Base-by-base conservation (phyloP, 2,797 vertebrate species). In the Setipinna tenuifilis region DNA sequence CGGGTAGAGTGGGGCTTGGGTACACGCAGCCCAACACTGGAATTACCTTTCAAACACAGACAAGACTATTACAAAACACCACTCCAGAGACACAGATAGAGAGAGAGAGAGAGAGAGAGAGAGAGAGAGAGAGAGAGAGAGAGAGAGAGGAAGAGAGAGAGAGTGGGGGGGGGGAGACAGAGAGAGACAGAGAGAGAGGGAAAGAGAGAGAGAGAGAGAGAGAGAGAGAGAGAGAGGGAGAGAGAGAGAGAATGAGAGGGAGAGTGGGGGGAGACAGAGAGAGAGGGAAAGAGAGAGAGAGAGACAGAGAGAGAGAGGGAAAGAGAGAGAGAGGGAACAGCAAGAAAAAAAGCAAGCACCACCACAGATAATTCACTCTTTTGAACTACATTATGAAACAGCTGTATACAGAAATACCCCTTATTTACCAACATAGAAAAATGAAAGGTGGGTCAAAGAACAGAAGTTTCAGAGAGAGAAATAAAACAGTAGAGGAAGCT, bases 1-100 rank as follows among this genome's bases (percentile, higher is more conserved):
- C 90, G 89, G 92, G 90, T 89, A 90, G 87, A 90, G 91, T 88
- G 90, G 88, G 87, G 90, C 92, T 91, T 85, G 54, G 61, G 78
- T 84, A 87, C 83, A 46, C 48, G 80, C 84, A 82, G 85, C n/a
- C 21, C 81, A 85, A 84, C 86, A 86, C 81, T 83, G 82, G 85
- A 88, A 87, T 90, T 87, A 90, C 86, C 87, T 87, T 87, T 85
- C 85, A 87, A 88, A 84, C 78, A 75, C 78, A 87, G 81, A 83
- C 41, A 23, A 84, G 65, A 82, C 84, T 87, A 88, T 90, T 87
- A 86, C 83, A 78, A 44, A 57, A 84, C 62, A 6, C 83, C 82
- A 57, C 82, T 35, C 28, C 35, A 41, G 23, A 65, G 41, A 68
- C 7, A 84, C 12, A 71, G 57, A 62, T 35, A 35, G 61, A 71